A percentile compares a stretch with the other conserved stretches of the same genome.
Evolutionary conservation across 2,113 vertebrate species (phyloP).

Genomic region (Balaeniceps rex): DNA sequence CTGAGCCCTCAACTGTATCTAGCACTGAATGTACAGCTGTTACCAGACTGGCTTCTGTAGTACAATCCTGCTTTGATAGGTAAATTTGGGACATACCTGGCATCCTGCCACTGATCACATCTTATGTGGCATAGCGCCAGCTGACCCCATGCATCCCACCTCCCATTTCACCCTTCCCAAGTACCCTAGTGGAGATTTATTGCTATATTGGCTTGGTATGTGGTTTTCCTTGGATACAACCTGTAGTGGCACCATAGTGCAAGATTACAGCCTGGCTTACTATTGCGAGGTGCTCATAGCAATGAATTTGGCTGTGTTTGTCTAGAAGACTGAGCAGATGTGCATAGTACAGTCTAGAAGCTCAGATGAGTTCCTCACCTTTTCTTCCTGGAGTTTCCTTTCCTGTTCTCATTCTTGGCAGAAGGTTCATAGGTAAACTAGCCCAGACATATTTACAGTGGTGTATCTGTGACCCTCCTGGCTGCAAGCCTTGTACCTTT

Average conservation of each 20-base stretch:
- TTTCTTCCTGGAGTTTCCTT: background rate
- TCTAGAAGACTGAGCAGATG: background rate
- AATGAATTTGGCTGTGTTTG: background rate
- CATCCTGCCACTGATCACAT: background rate
- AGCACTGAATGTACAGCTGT: background rate
- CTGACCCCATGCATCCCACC: background rate
- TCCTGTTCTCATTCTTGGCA: background rate
- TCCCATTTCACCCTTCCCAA: background rate
- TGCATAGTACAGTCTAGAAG: background rate
- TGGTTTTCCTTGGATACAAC: background rate
- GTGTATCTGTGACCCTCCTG: background rate
- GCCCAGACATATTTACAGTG: background rate
- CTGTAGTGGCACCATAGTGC: background rate
- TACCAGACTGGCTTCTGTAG: background rate
- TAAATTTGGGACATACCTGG: background rate
- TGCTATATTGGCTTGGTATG: background rate
- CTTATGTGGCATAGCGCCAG: background rate
- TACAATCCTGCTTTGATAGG: background rate
- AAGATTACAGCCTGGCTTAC: background rate
- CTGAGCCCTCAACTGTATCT: background rate
- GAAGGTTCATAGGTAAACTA: background rate
- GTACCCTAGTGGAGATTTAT: background rate
- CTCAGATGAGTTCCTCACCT: background rate
- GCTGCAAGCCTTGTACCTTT: background rate
- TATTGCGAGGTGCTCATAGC: fast-evolving